Conservation (phyloP, 2,113 vertebrate species). For the Catharus minimus region DNA sequence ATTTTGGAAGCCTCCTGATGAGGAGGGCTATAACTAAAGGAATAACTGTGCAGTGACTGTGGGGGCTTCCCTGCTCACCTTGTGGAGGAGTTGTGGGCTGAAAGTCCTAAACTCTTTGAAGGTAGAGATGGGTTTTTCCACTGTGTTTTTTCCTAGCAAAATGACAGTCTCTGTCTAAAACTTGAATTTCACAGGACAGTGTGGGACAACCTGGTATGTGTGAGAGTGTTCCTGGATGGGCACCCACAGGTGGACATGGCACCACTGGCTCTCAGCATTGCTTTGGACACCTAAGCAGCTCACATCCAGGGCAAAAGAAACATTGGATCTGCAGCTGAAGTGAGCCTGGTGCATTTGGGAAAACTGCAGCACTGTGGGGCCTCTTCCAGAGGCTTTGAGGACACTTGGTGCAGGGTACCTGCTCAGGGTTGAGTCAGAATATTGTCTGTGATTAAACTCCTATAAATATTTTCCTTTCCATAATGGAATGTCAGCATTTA, state of each 20-base stretch:
- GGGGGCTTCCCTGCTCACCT: background rate
- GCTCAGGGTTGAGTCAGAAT: background rate
- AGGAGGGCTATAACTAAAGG: background rate
- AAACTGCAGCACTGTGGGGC: background rate
- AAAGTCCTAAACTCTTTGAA: background rate
- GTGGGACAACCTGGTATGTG: background rate
- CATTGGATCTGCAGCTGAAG: background rate
- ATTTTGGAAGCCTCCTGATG: background rate
- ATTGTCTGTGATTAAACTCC: background rate
- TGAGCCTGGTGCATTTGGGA: background rate
- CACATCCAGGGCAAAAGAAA: background rate
- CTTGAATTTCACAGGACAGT: background rate
- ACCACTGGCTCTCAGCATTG: fast-evolving
- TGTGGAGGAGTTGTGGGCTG: background rate
- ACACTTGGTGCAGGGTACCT: background rate
- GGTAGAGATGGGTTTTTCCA: background rate
- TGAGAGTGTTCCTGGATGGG: background rate
- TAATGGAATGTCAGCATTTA: constrained; percentile 3
- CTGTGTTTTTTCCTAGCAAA: background rate
- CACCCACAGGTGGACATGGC: fast-evolving
- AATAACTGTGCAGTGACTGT: fast-evolving
- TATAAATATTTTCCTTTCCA: background rate
- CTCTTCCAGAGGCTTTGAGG: background rate
- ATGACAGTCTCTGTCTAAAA: background rate
- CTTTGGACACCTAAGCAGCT: background rate